Percentiles rank a stretch among this genome's conserved stretches.
Conservation (phyloP, 2,888 invertebrate species). For the Byasa hedistus region DNA sequence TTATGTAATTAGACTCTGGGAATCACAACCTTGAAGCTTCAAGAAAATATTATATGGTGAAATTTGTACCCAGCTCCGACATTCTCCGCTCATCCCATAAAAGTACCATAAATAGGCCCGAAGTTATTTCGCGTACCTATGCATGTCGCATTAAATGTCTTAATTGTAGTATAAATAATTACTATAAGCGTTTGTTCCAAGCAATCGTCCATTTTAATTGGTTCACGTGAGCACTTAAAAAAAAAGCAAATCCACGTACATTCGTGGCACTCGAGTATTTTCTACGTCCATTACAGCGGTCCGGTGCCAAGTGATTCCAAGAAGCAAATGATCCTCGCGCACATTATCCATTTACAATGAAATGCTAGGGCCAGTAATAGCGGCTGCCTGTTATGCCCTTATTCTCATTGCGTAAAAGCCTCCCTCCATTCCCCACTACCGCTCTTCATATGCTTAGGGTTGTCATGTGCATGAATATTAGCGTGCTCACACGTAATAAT, state of each 20-base stretch:
- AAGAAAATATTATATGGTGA: too few species aligned
- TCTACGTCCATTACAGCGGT: constrained; percentile 9
- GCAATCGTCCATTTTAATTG: constrained; percentile 19
- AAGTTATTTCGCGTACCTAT: not conserved
- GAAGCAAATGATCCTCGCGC: constrained; percentile 26
- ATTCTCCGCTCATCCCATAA: too few species aligned
- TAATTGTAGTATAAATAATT: constrained; percentile 25
- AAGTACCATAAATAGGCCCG: too few species aligned
- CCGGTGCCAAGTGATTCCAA: constrained; percentile 12
- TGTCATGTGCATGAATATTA: not conserved
- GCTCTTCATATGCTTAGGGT: constrained; percentile 9
- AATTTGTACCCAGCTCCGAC: too few species aligned
- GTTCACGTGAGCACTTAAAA: constrained; percentile 10
- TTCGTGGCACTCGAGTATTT: constrained; percentile 12
- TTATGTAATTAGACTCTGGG: too few species aligned
- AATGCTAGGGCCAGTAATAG: constrained; percentile 27
- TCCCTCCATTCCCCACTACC: not conserved
- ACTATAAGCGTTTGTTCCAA: constrained; percentile 8
- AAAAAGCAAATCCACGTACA: constrained; percentile 4
- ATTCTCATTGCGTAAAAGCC: constrained; percentile 19
- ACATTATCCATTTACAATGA: constrained; percentile 28
- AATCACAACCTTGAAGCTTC: too few species aligned
- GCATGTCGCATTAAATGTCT: constrained; percentile 19
- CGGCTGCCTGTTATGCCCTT: constrained; percentile 24
- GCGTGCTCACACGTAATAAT: too few species aligned